Evolutionary conservation across 2,888 invertebrate species (phyloP), one percentile per base, ranked within the genome.

Genomic region (Pachymerium ferrugineum): DNA sequence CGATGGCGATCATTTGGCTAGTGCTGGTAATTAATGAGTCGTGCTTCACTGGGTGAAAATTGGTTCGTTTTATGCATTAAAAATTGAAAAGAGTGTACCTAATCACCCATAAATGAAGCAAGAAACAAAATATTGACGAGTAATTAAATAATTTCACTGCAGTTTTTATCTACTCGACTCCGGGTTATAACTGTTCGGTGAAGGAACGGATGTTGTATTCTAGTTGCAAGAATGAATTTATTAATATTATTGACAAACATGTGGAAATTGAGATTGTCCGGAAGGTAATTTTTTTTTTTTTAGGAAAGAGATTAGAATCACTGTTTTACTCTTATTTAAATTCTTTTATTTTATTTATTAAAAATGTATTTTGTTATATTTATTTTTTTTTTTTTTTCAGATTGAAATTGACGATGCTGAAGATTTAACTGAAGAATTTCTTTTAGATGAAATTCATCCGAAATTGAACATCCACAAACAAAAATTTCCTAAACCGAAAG

Each of bases 131-230:
- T n/a, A n/a, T n/a, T 42, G 19, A 19, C n/a, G n/a, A n/a, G n/a
- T n/a, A n/a, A n/a, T n/a, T 73, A 28, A 54, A 29, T 67, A 75
- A 35, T 47, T 74, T 75, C 54, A 42, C 76, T 78, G 42, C 85
- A 94, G 94, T 99, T 76, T 99, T 99, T 84, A 93, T 99, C 80
- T 99, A 99, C 85, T 96, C 97, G 8, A 96, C 99, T 93, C 98
- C 99, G 3, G 97, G 97, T 3, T 97, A 96, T 83, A 90, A 87
- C 76, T 96, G 95, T 83, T 90, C 95, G 76, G 94, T 99, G 79
- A 97, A 95, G 81, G 98, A 99, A 82, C 87, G 97, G 78, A 99
- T 99, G 99, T 86, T 99, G 81, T 99, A 98, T 83, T 97, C 98
- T 0, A 97, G 97, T 80, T 97, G 97, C 84, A 98, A 97, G 83